Evolutionary conservation across 2,113 vertebrate genomes (phyloP).

Genomic region (Gracilinanus agilis): DNA sequence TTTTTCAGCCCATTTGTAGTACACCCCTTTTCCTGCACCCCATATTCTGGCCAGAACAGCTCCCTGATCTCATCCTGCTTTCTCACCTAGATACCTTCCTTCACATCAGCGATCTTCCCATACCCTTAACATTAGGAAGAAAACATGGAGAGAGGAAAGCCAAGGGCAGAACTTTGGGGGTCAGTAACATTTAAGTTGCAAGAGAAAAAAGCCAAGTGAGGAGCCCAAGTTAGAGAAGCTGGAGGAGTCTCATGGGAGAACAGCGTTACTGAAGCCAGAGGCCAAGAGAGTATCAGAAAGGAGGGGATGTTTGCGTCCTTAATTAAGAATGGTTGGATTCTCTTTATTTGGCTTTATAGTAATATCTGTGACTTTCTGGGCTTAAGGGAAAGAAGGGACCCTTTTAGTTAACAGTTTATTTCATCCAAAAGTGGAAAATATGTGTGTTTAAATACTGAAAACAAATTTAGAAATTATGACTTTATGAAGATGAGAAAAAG

Average conservation of each 20-base stretch:
- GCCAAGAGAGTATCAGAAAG: not conserved
- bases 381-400: constrained; percentile 20
- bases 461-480: constrained; percentile 9
- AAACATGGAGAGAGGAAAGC: not conserved
- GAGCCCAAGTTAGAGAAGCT: not conserved
- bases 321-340: constrained; percentile 28
- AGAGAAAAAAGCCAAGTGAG: not conserved
- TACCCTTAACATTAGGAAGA: not conserved
- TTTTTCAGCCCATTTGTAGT: not conserved
- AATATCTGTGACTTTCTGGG: constrained; percentile 6
- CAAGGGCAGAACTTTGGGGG: not conserved
- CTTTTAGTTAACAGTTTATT: not conserved
- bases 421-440: not conserved
- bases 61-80: not conserved
- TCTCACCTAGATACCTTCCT: not conserved
- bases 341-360: constrained; percentile 26
- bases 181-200: not conserved
- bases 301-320: constrained; percentile 1
- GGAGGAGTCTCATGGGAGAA: not conserved
- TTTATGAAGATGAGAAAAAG: constrained; percentile 31
- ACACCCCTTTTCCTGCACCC: not conserved
- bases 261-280: not conserved
- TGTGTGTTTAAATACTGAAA: constrained; percentile 16
- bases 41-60: not conserved
- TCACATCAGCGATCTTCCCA: not conserved